phyloP scores from a whole-genome alignment of 2,797 vertebrate genomes.

The Loriculus beryllinus region DNA sequence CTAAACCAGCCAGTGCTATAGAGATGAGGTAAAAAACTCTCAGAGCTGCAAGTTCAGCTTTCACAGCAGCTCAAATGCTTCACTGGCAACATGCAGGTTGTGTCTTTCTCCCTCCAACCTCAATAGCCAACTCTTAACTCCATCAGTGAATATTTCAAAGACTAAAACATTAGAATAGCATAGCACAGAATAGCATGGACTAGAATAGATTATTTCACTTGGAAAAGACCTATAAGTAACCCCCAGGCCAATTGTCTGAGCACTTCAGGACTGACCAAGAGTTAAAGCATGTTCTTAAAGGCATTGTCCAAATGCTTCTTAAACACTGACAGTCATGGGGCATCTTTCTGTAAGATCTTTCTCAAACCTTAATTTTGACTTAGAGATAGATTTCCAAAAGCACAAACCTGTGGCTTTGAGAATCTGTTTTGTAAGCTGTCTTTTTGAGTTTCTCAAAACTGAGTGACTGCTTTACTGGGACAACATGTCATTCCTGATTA shows the following conservation, averaged over 20 bases:
- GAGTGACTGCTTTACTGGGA: slow-evolving; percentile 55
- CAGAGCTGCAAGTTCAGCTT: not conserved
- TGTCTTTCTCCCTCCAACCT: not conserved
- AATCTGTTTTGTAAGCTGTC: slow-evolving; percentile 46
- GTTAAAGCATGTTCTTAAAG: not conserved
- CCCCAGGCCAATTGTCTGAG: not conserved
- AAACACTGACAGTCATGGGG: not conserved
- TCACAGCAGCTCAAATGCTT: not conserved
- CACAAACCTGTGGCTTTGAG: slow-evolving; percentile 19
- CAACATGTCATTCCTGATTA: slow-evolving; percentile 52
- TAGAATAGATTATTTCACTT: not conserved
- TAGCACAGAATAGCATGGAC: not conserved
- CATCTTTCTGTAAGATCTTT: not conserved
- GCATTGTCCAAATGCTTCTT: rapidly evolving
- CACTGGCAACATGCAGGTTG: rapidly evolving
- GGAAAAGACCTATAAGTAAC: not conserved
- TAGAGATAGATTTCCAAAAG: not conserved
- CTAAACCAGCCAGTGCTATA: not conserved
- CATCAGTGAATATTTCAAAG: not conserved
- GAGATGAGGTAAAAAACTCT: not conserved
- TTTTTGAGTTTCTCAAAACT: not conserved
- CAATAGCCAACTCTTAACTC: rapidly evolving
- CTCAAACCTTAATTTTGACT: not conserved
- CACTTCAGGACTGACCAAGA: not conserved
- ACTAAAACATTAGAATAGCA: not conserved